Percentiles rank a stretch among this genome's conserved stretches.
phyloP scores from a whole-genome alignment of 2,113 vertebrate species.

The Neodon shergylaensis region DNA sequence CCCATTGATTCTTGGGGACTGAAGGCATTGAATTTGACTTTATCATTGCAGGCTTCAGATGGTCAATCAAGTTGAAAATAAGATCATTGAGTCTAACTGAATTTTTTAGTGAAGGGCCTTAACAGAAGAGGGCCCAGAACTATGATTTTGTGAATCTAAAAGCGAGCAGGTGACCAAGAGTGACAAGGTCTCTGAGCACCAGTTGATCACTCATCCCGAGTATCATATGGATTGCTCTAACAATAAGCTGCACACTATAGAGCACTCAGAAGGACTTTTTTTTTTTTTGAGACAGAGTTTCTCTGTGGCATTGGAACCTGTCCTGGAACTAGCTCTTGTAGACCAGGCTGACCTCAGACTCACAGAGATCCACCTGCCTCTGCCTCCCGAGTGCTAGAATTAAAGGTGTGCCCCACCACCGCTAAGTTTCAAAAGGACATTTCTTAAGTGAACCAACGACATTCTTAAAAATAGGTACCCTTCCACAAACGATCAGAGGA shows the following conservation, averaged over 20 bases:
- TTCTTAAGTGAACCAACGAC: neutral
- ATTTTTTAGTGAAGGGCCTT: neutral
- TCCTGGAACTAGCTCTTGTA: too few relatives aligned
- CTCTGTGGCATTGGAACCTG: too few relatives aligned
- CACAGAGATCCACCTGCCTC: too few relatives aligned
- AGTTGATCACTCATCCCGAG: neutral
- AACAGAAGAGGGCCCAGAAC: neutral
- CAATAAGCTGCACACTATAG: neutral
- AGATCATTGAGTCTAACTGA: neutral
- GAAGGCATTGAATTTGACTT: neutral
- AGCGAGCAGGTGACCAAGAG: neutral
- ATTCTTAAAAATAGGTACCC: neutral
- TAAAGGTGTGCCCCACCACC: too few relatives aligned
- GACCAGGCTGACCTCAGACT: too few relatives aligned
- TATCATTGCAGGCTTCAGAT: neutral
- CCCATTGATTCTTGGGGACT: neutral
- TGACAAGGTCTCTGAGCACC: neutral
- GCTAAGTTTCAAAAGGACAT: neutral
- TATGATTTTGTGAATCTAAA: slow-evolving; percentile 5
- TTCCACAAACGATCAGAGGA: slow-evolving; percentile 18
- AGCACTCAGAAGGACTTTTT: neutral
- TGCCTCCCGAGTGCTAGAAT: too few relatives aligned
- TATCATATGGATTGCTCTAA: neutral
- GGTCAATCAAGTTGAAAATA: neutral
- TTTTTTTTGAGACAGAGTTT: neutral